These are phyloP conservation scores for Petrocephalus microphthalmus DNA, from an alignment of 2,113 vertebrate species.

Conservation along the genomic window DNA sequence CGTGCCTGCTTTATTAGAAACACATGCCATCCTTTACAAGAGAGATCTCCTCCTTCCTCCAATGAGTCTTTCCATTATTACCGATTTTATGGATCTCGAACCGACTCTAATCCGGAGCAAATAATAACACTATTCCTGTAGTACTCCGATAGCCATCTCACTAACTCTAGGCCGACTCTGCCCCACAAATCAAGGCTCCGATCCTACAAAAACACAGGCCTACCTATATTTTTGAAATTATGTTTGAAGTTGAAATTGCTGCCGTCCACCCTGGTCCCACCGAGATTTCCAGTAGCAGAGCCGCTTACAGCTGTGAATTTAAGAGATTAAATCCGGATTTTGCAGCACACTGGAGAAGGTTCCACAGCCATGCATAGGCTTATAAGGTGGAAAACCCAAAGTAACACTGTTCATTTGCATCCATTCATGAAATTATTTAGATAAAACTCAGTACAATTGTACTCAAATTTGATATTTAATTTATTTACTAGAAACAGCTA, in stretches of 20 bases:
- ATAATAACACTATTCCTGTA: slow-evolving; percentile 1
- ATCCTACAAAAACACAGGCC: neutral
- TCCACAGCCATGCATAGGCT: neutral
- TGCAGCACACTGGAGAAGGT: neutral
- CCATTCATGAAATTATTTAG: neutral
- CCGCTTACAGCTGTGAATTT: neutral
- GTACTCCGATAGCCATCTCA: neutral
- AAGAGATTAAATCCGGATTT: neutral
- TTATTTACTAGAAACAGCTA: neutral
- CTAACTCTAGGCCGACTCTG: neutral
- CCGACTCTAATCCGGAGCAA: slow-evolving; percentile 3
- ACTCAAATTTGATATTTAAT: neutral
- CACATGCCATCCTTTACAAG: neutral
- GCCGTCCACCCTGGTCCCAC: neutral
- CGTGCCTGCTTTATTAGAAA: slow-evolving; percentile 1
- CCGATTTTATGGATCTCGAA: neutral
- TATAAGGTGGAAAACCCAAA: neutral
- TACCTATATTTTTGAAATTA: slow-evolving; percentile 10
- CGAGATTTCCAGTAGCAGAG: neutral
- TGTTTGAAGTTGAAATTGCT: slow-evolving; percentile 16
- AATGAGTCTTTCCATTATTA: slow-evolving; percentile 7
- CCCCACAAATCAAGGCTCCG: neutral
- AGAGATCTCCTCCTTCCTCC: neutral
- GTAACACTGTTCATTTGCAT: neutral
- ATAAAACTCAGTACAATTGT: neutral